These are phyloP conservation scores for Euleptes europaea DNA, from an alignment of 2,113 vertebrate genomes.

Conservation along the genomic window DNA sequence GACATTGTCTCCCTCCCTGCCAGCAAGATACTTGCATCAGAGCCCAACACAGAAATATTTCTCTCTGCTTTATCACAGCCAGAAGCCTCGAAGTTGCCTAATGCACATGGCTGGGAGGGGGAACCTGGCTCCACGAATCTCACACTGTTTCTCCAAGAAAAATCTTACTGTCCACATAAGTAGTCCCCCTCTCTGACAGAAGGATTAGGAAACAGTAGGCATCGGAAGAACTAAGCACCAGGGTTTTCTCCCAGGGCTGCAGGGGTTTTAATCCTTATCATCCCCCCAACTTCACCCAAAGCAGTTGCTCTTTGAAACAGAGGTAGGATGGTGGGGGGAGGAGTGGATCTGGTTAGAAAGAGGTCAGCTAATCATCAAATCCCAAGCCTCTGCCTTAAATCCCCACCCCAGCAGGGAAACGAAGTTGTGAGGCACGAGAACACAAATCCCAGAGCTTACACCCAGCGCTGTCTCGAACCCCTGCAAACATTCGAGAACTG, in stretches of 20 bases:
- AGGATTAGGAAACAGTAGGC: not conserved
- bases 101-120: not conserved
- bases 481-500: too few relatives aligned
- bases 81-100: not conserved
- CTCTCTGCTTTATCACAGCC: not conserved
- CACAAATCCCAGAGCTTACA: not conserved
- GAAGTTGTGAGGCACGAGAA: not conserved
- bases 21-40: not conserved
- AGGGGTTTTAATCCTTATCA: not conserved
- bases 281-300: not conserved
- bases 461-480: too few relatives aligned
- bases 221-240: not conserved
- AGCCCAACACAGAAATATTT: not conserved
- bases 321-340: not conserved
- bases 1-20: not conserved
- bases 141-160: not conserved
- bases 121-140: not conserved
- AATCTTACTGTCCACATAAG: too few relatives aligned
- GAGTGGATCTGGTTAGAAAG: not conserved
- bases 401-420: too few relatives aligned
- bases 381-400: not conserved
- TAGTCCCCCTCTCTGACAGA: not conserved
- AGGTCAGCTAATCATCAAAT: not conserved
- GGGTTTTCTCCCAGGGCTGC: too few relatives aligned
- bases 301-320: not conserved